Evolutionary conservation across 2,888 invertebrate species (phyloP), one percentile per base, ranked within the genome.

Genomic region (Ganaspis brasiliensis): DNA sequence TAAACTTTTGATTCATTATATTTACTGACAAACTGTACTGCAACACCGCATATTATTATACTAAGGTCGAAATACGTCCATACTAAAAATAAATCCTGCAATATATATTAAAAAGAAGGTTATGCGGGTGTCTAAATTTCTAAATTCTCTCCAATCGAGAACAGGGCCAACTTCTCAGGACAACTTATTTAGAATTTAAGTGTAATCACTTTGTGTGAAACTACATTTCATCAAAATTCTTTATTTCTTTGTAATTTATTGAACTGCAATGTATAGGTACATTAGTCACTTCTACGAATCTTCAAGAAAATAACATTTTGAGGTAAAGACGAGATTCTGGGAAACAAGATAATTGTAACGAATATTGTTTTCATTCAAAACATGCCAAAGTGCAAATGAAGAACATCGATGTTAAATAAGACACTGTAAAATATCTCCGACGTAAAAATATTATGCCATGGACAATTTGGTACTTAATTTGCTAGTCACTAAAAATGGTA

Each of bases 121-220:
- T 49, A 67, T 24, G 67, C 67, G 40, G 67, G 45, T 67, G 67
- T n/a, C 26, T 49, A 45, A 49, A 26, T 45, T 67, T 67, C 67
- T 67, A 67, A 67, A 67, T 67, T 67, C 45, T 45, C 40, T 26
- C n/a, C 26, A 40, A 67, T 67, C 67, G 67, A 45, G 67, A 14
- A 45, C 67, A 67, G 40, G 67, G 67, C 40, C 67, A 67, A n/a
- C 24, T 5, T 19, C 37, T 37, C 37, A 37, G 37, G 56, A 52
- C 52, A 52, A 52, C 16, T 52, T 52, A 52, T 52, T 52, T 52
- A 16, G 52, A 8, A 52, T 52, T 19, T 19, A 52, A 19, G 16
- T 52, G 16, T 19, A 52, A n/a, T 9, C 19, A 16, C 9, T 10
- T 19, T 19, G 52, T 8, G 19, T 52, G n/a, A 52, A 52, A 52